A percentile compares a stretch with the other conserved stretches of the same genome.
These are phyloP conservation scores for Orthonevra nobilis DNA, from an alignment of 2,888 invertebrate genomes.

Conservation along the genomic window DNA sequence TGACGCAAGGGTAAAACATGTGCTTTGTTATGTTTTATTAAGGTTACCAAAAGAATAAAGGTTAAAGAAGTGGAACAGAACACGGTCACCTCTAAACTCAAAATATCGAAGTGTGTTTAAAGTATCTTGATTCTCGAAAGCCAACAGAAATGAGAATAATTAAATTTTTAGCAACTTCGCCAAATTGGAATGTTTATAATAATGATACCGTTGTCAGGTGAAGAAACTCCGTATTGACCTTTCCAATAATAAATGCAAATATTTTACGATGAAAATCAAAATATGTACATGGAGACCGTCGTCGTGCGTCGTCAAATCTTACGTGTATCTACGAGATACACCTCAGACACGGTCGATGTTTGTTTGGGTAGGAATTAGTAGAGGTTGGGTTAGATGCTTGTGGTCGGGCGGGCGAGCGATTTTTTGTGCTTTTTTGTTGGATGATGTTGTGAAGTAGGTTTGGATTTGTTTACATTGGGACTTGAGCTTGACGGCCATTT, in stretches of 20 bases:
- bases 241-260: conserved; percentile 27
- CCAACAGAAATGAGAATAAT: conserved; percentile 4
- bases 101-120: too few species aligned
- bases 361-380: conserved; percentile 25
- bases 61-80: conserved; percentile 29
- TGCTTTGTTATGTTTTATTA: conserved; percentile 16
- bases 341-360: not conserved
- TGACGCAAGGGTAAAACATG: not conserved
- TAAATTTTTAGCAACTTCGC: conserved; percentile 7
- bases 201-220: conserved; percentile 25
- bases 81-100: not conserved
- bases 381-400: too few species aligned
- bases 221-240: conserved; percentile 44
- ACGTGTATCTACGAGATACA: not conserved
- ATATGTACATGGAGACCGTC: not conserved
- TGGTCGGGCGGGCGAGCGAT: not conserved
- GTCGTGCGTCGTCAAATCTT: too few species aligned
- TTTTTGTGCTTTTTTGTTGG: not conserved
- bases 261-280: conserved; percentile 12
- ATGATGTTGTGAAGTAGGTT: not conserved
- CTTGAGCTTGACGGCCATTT: not conserved
- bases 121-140: not conserved
- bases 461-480: conserved; percentile 1
- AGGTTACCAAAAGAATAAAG: conserved; percentile 36
- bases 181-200: not conserved